Conservation (phyloP, 2,888 invertebrate genomes). For the Blera fallax region DNA sequence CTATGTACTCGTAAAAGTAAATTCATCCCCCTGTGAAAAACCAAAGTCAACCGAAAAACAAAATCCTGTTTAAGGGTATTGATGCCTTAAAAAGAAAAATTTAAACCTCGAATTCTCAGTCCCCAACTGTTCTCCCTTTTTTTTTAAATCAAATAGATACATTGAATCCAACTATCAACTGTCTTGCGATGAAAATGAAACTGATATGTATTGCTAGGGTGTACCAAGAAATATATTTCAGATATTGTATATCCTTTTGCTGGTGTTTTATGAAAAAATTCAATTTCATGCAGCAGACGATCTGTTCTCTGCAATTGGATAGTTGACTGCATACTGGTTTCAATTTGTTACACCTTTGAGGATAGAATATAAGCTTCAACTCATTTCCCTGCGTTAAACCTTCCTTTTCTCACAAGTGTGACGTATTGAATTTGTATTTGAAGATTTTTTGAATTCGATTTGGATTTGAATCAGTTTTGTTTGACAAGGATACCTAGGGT, state of each 20-base stretch:
- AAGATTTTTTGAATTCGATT: neutral
- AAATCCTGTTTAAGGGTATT: too few relatives aligned
- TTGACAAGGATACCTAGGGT: neutral
- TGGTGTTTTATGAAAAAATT: slow-evolving; percentile 21
- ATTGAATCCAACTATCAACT: slow-evolving; percentile 23
- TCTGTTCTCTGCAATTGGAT: slow-evolving; percentile 14
- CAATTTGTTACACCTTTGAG: slow-evolving; percentile 8
- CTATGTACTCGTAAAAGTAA: too few relatives aligned
- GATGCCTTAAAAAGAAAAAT: too few relatives aligned
- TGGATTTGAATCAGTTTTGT: neutral
- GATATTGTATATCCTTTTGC: slow-evolving; percentile 1
- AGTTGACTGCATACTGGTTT: slow-evolving; percentile 37
- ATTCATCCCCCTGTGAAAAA: too few relatives aligned
- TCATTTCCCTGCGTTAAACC: too few relatives aligned
- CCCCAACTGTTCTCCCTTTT: too few relatives aligned
- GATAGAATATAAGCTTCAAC: neutral
- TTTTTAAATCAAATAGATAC: slow-evolving; percentile 24
- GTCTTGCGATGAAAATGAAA: neutral
- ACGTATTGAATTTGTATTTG: neutral
- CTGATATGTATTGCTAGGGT: neutral
- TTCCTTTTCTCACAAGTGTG: neutral
- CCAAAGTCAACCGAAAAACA: too few relatives aligned
- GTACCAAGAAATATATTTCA: neutral
- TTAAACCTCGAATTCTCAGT: too few relatives aligned
- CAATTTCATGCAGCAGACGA: slow-evolving; percentile 39